Conservation (phyloP, 2,888 invertebrate species). For the Blomia tropicalis region DNA sequence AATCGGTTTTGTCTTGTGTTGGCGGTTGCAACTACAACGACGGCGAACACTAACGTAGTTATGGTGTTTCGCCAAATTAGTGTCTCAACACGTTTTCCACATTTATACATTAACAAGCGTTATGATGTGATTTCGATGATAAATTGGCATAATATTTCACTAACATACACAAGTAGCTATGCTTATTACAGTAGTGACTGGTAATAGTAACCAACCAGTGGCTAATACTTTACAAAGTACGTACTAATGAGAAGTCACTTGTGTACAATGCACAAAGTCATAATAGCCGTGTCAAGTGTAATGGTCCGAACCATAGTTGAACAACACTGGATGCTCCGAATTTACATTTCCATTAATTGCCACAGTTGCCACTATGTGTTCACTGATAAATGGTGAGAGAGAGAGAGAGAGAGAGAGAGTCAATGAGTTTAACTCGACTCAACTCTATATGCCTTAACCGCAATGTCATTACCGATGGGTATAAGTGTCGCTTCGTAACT, state of each 20-base stretch:
- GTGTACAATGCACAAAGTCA: neutral
- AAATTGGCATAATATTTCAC: neutral
- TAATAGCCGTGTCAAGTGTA: neutral
- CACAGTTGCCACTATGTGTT: too few species aligned
- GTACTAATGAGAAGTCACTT: neutral
- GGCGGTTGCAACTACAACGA: too few species aligned
- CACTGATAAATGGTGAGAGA: neutral
- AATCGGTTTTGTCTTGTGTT: neutral
- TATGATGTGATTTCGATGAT: too few species aligned
- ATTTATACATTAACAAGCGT: too few species aligned
- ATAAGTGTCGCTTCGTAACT: neutral
- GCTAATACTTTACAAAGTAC: too few species aligned
- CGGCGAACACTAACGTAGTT: too few species aligned
- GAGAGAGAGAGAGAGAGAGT: too few species aligned
- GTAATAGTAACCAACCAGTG: too few species aligned
- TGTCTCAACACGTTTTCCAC: constrained; percentile 15
- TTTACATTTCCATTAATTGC: constrained; percentile 3
- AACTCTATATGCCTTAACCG: neutral
- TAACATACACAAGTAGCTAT: too few species aligned
- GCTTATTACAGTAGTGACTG: too few species aligned
- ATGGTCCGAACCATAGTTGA: neutral
- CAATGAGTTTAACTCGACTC: neutral
- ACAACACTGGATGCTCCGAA: neutral
- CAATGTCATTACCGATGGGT: neutral
- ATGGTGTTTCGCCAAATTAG: constrained; percentile 5